Evolutionary conservation across 2,888 invertebrate genomes (phyloP).

Genomic region (Barypeithes pellucidus): DNA sequence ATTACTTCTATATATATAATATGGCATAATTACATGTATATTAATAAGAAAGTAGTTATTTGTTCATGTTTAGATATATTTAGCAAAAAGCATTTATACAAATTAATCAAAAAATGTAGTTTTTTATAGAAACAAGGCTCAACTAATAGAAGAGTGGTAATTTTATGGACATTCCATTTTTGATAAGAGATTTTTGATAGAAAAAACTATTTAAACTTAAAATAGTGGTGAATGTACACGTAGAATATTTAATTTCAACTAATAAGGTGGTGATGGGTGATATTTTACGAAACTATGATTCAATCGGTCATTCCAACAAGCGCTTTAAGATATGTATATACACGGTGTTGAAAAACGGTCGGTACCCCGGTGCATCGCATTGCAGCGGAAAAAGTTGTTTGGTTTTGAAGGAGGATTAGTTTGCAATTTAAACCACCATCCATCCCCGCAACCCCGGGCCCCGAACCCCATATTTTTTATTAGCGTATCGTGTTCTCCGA

Average conservation of each 20-base stretch:
- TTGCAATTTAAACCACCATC: too few species aligned
- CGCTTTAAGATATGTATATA: too few species aligned
- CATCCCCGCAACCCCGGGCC: too few species aligned
- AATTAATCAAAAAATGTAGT: slow-evolving; percentile 32
- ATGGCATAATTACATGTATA: background rate
- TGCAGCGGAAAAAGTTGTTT: too few species aligned
- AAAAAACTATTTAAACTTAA: slow-evolving; percentile 19
- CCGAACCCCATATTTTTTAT: too few species aligned
- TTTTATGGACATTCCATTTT: slow-evolving; percentile 45
- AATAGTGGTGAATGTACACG: slow-evolving; percentile 22
- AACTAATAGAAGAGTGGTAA: slow-evolving; percentile 26
- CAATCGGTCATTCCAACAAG: too few species aligned
- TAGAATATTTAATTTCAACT: slow-evolving; percentile 14
- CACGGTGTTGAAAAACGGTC: too few species aligned
- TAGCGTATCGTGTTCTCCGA: too few species aligned
- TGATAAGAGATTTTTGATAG: slow-evolving; percentile 45
- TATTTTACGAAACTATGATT: background rate
- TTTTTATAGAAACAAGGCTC: slow-evolving; percentile 41
- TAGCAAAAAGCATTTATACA: slow-evolving; percentile 14
- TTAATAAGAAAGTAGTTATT: slow-evolving; percentile 5
- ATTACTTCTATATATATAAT: background rate
- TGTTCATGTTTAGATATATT: slow-evolving; percentile 21
- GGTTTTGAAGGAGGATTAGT: too few species aligned
- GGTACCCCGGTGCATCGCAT: too few species aligned
- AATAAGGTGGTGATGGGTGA: background rate